phyloP scores from a whole-genome alignment of 2,888 invertebrate species.

The Mimas tiliae region DNA sequence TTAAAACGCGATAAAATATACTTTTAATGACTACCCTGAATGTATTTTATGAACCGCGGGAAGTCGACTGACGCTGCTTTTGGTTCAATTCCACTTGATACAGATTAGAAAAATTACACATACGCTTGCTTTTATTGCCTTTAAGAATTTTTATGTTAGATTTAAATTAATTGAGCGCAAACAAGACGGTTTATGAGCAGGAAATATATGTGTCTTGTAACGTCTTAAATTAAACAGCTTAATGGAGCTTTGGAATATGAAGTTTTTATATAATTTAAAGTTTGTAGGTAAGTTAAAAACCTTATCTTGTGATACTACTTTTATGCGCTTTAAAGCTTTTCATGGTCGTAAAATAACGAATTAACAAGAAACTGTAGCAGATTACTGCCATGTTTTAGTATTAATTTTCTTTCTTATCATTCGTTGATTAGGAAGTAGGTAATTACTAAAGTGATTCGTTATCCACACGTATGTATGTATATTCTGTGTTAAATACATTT shows the following conservation, averaged over 20 bases:
- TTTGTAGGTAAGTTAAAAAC: slow-evolving; percentile 26
- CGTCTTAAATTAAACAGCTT: slow-evolving; percentile 58
- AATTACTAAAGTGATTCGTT: slow-evolving; percentile 41
- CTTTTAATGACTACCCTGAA: slow-evolving; percentile 76
- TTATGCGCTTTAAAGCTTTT: slow-evolving; percentile 60
- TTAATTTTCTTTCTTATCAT: slow-evolving; percentile 10
- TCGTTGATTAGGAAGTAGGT: slow-evolving; percentile 28
- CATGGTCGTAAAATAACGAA: slow-evolving; percentile 24
- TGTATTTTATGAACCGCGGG: slow-evolving; percentile 73
- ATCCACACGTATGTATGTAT: no score
- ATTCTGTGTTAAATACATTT: background rate
- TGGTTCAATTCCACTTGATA: slow-evolving; percentile 59
- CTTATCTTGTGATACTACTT: slow-evolving; percentile 44
- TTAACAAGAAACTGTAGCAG: slow-evolving; percentile 38
- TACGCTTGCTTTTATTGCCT: slow-evolving; percentile 69
- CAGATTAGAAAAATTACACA: slow-evolving; percentile 75
- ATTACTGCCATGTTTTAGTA: slow-evolving; percentile 16
- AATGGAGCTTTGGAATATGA: slow-evolving; percentile 55
- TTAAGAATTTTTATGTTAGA: slow-evolving; percentile 68
- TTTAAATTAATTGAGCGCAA: slow-evolving; percentile 80
- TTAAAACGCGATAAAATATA: slow-evolving; percentile 82
- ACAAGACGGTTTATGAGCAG: slow-evolving; percentile 69
- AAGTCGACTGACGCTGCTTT: slow-evolving; percentile 51
- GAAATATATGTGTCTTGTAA: slow-evolving; percentile 59
- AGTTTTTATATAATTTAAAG: slow-evolving; percentile 64